Conservation (phyloP, 2,888 invertebrate genomes). For the Apotomis betuletana region DNA sequence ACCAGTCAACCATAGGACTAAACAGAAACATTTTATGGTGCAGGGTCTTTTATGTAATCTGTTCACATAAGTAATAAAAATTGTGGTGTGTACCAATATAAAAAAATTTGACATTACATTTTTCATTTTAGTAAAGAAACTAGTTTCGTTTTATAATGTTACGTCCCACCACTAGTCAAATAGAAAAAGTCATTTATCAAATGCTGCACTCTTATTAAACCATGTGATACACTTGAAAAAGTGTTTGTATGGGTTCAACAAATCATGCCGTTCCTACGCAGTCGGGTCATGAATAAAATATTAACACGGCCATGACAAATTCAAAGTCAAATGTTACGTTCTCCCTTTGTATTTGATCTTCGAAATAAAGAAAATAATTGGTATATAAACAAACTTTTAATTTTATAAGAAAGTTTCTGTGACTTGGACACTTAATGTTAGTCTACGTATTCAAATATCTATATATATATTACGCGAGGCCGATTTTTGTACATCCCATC, state of each 20-base stretch:
- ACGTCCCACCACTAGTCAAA: too few species aligned
- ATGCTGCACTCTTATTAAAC: background rate
- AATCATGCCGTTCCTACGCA: background rate
- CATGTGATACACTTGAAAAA: background rate
- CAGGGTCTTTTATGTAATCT: too few species aligned
- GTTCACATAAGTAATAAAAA: too few species aligned
- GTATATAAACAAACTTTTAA: background rate
- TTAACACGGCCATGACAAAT: background rate
- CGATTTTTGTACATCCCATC: too few species aligned
- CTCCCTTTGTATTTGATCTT: background rate
- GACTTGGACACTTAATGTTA: background rate
- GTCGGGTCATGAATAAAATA: slow-evolving; percentile 6
- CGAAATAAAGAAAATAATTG: background rate
- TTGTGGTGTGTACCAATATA: too few species aligned
- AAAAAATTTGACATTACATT: too few species aligned
- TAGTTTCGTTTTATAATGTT: too few species aligned
- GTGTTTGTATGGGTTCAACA: slow-evolving; percentile 1
- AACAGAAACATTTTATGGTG: too few species aligned
- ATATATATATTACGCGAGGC: too few species aligned
- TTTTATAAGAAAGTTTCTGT: background rate
- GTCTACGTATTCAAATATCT: background rate
- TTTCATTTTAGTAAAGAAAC: too few species aligned
- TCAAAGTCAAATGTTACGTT: slow-evolving; percentile 4
- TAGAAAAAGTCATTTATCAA: background rate
- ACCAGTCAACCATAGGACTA: too few species aligned